Conservation (phyloP, 2,888 invertebrate genomes). For the Drosophila longiperda region DNA sequence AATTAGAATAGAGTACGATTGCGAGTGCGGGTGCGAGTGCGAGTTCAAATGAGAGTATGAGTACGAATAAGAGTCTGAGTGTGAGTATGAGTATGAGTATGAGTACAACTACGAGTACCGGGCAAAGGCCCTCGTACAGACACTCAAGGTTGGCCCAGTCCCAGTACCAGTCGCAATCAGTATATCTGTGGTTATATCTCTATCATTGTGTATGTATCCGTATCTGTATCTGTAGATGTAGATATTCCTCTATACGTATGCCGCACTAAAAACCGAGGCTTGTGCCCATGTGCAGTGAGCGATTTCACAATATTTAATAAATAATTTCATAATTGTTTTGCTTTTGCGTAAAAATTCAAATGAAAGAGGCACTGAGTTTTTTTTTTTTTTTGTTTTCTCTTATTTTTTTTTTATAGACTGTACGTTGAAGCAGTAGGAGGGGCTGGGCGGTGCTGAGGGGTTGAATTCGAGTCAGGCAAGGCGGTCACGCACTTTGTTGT, state of each 20-base stretch:
- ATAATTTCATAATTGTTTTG: slow-evolving; percentile 82
- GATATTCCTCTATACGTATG: slow-evolving; percentile 10
- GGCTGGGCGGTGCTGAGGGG: slow-evolving; percentile 1
- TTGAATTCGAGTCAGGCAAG: slow-evolving; percentile 10
- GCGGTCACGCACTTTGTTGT: slow-evolving; percentile 50
- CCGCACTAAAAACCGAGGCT: slow-evolving; percentile 27
- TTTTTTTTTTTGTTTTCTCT: slow-evolving; percentile 22
- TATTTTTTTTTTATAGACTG: slow-evolving; percentile 33
- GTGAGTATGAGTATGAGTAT: slow-evolving; percentile 7
- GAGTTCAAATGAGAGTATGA: slow-evolving; percentile 21
- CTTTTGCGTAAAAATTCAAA: slow-evolving; percentile 74
- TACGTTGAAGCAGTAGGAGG: slow-evolving; percentile 5
- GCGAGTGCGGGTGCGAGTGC: slow-evolving; percentile 7
- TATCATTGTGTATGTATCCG: slow-evolving; percentile 8
- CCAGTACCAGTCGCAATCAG: slow-evolving; percentile 36
- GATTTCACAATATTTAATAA: slow-evolving; percentile 82
- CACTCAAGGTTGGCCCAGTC: slow-evolving; percentile 65
- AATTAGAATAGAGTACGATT: slow-evolving; percentile 71
- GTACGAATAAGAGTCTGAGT: slow-evolving; percentile 41
- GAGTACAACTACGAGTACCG: slow-evolving; percentile 25
- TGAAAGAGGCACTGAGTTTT: slow-evolving; percentile 65
- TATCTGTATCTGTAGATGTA: slow-evolving; percentile 16
- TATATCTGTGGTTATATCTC: slow-evolving; percentile 24
- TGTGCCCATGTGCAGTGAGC: slow-evolving; percentile 65
- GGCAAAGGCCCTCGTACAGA: slow-evolving; percentile 43